Conservation (phyloP, 2,888 invertebrate species). For the Caenorhabditis auriculariae region DNA sequence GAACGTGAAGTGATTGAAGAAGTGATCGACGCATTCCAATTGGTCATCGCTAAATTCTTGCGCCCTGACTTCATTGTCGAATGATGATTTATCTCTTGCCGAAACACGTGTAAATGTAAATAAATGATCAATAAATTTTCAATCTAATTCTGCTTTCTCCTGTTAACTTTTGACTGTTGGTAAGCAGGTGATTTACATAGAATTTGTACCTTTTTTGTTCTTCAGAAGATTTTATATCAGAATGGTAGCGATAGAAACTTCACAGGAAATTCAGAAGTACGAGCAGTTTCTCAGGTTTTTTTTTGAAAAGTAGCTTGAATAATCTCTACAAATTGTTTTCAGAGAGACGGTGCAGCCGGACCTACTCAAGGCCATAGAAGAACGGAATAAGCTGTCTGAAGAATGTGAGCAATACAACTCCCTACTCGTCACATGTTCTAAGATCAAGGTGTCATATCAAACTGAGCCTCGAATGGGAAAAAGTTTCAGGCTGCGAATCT, state of each 20-base stretch:
- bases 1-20: slow-evolving; percentile 21
- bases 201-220: too few relatives aligned
- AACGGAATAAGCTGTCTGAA: slow-evolving; percentile 9
- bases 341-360: slow-evolving; percentile 6
- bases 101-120: too few relatives aligned
- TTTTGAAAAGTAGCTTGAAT: too few relatives aligned
- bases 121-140: too few relatives aligned
- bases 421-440: slow-evolving; percentile 9
- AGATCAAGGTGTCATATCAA: not conserved
- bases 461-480: slow-evolving; percentile 1
- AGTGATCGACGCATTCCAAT: slow-evolving; percentile 27
- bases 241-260: too few relatives aligned
- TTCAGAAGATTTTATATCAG: too few relatives aligned
- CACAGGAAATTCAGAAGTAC: too few relatives aligned
- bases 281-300: too few relatives aligned
- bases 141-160: too few relatives aligned
- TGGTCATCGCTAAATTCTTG: slow-evolving; percentile 40
- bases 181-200: too few relatives aligned
- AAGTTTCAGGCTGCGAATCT: slow-evolving; percentile 9
- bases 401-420: slow-evolving; percentile 21
- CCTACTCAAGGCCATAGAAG: slow-evolving; percentile 3
- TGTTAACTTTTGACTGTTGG: too few relatives aligned
- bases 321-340: not conserved
- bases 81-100: slow-evolving; percentile 5
- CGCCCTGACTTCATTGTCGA: slow-evolving; percentile 29